Evolutionary conservation across 2,797 vertebrate genomes (phyloP).

Genomic region (Nannoperca australis): DNA sequence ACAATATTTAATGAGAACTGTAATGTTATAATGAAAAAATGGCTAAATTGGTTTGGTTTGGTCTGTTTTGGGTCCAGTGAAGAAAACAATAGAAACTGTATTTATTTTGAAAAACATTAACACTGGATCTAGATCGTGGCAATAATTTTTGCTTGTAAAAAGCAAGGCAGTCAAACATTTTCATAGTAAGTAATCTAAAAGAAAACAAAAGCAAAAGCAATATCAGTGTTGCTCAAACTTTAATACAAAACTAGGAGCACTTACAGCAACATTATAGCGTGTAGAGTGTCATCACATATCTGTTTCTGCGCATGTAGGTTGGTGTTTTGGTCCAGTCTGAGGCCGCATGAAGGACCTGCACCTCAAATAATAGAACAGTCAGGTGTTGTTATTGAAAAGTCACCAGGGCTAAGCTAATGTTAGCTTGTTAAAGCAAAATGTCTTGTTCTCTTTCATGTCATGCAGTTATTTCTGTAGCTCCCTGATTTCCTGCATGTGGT

Average conservation of each 20-base stretch:
- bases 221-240: background rate
- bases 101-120: background rate
- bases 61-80: background rate
- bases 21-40: background rate
- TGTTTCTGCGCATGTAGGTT: background rate
- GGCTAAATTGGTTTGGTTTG: background rate
- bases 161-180: background rate
- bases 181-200: background rate
- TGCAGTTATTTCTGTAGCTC: conserved; percentile 34
- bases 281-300: background rate
- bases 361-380: too few species aligned
- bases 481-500: conserved; percentile 47
- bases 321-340: background rate
- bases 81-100: background rate
- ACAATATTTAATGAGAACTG: background rate
- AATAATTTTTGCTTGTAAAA: too few species aligned
- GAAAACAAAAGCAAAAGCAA: background rate
- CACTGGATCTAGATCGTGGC: background rate
- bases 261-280: background rate
- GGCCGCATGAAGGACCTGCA: too few species aligned
- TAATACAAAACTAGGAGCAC: background rate
- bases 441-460: background rate
- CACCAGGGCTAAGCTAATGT: background rate
- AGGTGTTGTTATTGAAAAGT: too few species aligned
- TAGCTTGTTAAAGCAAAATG: background rate